These are phyloP conservation scores for Discoglossus pictus DNA, from an alignment of 2,797 vertebrate species.

Conservation along the genomic window DNA sequence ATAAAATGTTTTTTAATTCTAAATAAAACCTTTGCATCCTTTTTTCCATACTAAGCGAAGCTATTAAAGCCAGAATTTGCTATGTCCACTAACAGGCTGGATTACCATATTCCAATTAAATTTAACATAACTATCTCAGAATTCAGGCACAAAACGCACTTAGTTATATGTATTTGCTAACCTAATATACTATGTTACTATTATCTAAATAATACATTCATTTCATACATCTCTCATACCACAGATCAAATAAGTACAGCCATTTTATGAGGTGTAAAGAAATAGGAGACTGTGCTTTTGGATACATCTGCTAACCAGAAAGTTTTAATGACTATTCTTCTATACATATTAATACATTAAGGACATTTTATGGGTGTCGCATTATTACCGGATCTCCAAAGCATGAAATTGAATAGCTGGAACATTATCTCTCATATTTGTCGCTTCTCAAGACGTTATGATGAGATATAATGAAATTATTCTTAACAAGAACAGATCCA, in stretches of 20 bases:
- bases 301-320: conserved; percentile 11
- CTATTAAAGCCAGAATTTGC: no score
- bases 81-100: no score
- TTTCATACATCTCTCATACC: background rate
- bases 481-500: conserved; percentile 1
- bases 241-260: no score
- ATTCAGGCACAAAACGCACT: no score
- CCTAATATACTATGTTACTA: no score
- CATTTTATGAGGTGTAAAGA: background rate
- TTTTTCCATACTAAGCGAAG: no score
- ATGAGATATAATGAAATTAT: conserved; percentile 30
- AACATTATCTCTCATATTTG: conserved; percentile 38
- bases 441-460: conserved; percentile 15
- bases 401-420: conserved; percentile 44
- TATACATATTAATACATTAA: conserved; percentile 36
- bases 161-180: no score
- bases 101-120: no score
- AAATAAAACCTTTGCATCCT: no score
- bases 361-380: conserved; percentile 32
- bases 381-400: conserved; percentile 43
- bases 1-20: no score
- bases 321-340: conserved; percentile 24
- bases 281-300: conserved; percentile 3
- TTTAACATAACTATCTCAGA: no score
- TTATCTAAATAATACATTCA: no score